Conservation (phyloP, 2,113 vertebrate species). For the Cyprinodon brontotheroides region DNA sequence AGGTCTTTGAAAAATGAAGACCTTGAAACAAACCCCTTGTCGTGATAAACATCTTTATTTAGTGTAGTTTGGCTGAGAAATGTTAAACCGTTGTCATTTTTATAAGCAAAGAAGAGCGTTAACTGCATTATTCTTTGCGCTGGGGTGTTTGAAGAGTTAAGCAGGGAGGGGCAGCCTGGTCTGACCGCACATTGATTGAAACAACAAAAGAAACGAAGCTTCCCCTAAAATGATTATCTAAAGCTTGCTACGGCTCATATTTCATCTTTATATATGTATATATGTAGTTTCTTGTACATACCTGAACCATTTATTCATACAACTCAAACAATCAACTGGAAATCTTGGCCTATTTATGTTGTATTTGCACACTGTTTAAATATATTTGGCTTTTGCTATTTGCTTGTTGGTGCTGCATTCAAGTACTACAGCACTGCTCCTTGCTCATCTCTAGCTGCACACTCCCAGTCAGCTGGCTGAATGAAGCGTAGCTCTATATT, state of each 20-base stretch:
- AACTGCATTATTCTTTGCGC: background rate
- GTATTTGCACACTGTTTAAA: too few relatives aligned
- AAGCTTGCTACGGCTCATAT: background rate
- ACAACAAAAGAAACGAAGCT: slow-evolving; percentile 20
- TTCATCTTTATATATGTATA: background rate
- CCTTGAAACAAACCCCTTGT: background rate
- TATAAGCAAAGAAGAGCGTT: background rate
- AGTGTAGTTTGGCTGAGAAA: background rate
- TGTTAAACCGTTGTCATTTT: background rate
- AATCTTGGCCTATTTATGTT: background rate
- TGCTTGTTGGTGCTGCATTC: background rate
- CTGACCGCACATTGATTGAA: background rate
- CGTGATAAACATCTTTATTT: too few relatives aligned
- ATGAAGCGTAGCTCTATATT: too few relatives aligned
- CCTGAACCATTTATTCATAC: too few relatives aligned
- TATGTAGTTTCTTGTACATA: too few relatives aligned
- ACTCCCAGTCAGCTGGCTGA: too few relatives aligned
- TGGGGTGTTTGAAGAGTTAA: background rate
- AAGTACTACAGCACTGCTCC: background rate
- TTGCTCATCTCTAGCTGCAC: too few relatives aligned
- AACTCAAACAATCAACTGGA: too few relatives aligned
- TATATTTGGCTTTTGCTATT: background rate
- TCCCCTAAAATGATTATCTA: slow-evolving; percentile 11
- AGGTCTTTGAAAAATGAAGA: background rate
- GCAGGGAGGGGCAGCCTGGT: background rate